Evolutionary conservation across 2,797 vertebrate genomes (phyloP).

Genomic region (Sebastes hubbsi): DNA sequence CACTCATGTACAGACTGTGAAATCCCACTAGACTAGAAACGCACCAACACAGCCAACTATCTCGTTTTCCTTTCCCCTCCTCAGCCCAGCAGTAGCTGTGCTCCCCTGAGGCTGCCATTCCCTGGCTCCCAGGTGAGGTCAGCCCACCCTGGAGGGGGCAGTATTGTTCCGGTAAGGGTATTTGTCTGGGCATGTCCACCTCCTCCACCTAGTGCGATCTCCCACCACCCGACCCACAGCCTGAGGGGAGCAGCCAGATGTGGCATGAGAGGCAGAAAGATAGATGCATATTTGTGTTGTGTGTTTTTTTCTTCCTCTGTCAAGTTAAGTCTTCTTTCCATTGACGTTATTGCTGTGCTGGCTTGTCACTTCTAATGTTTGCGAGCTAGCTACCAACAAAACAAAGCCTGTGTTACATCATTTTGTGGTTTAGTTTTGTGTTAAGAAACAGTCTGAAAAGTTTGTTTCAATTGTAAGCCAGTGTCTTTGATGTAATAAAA

Average conservation of each 20-base stretch:
- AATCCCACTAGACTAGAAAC: neutral
- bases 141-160: constrained; percentile 69
- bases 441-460: neutral
- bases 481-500: neutral
- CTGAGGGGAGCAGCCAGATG: constrained; percentile 17
- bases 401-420: neutral
- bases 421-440: neutral
- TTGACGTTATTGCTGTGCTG: neutral
- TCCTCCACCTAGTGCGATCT: constrained; percentile 8
- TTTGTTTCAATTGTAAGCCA: neutral
- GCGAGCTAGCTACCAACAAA: neutral
- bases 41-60: neutral
- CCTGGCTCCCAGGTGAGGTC: constrained; percentile 51
- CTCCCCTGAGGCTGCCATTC: constrained; percentile 43
- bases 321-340: neutral
- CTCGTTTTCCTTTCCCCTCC: neutral
- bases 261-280: neutral
- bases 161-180: constrained; percentile 57
- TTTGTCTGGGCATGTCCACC: constrained; percentile 50
- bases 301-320: neutral
- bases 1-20: neutral
- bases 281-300: neutral
- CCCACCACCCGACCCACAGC: constrained; percentile 34
- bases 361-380: constrained; percentile 6
- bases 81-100: constrained; percentile 1